Conservation (phyloP, 2,113 vertebrate species). For the Oncorhynchus nerka region DNA sequence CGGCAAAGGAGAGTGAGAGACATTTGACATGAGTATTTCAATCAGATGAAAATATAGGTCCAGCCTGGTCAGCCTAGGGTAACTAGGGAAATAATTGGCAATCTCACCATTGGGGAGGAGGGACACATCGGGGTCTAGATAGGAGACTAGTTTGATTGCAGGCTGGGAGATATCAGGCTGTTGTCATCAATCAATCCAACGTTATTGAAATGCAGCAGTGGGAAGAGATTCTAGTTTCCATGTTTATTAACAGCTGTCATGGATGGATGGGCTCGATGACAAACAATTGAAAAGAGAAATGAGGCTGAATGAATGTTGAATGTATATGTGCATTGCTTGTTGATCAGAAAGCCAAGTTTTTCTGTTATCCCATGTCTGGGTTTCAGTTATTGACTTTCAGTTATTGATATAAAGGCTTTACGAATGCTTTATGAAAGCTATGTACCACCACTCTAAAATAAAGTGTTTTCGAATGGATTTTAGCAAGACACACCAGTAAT, state of each 20-base stretch:
- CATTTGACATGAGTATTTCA: background rate
- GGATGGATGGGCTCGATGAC: background rate
- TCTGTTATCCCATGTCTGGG: no score
- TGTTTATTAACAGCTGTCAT: background rate
- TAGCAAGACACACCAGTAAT: no score
- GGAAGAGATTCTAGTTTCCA: background rate
- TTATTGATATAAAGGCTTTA: no score
- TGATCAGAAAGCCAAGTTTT: no score
- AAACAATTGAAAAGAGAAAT: background rate
- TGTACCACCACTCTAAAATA: no score
- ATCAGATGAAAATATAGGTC: background rate
- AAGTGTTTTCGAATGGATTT: no score
- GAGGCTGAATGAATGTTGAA: background rate
- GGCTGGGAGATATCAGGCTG: background rate
- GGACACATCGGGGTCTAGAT: background rate
- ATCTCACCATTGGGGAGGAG: background rate
- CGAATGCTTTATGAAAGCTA: no score
- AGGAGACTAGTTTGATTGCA: background rate
- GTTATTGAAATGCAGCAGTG: background rate
- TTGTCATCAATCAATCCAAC: background rate
- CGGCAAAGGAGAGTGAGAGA: background rate
- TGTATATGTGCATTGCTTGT: no score
- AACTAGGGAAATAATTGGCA: conserved; percentile 1
- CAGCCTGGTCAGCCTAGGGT: background rate
- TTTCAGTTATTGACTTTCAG: no score